Evolutionary conservation across 2,797 vertebrate genomes (phyloP).

Genomic region (Rhadinocentrus ornatus): DNA sequence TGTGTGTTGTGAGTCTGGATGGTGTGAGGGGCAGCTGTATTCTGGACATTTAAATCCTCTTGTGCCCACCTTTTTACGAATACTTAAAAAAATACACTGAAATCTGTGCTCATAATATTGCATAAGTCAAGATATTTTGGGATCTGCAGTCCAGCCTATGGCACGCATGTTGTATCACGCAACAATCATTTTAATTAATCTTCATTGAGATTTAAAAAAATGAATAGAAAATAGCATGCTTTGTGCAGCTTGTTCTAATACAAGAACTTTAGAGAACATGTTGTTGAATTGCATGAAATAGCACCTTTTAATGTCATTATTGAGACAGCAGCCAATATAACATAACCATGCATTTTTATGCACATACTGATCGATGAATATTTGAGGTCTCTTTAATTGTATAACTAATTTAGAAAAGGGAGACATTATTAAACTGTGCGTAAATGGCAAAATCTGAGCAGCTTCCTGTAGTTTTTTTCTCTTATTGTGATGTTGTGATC

Average conservation of each 20-base stretch:
- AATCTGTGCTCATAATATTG: conserved; percentile 15
- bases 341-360: conserved; percentile 25
- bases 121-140: conserved; percentile 47
- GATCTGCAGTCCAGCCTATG: conserved; percentile 6
- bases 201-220: conserved; percentile 6
- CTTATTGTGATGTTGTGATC: conserved; percentile 9
- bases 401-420: conserved; percentile 17
- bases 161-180: conserved; percentile 19
- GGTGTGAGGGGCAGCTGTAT: conserved; percentile 40
- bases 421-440: conserved; percentile 2
- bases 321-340: conserved; percentile 28
- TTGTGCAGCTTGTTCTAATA: background rate
- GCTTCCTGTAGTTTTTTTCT: conserved; percentile 1
- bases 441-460: conserved; percentile 3
- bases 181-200: conserved; percentile 40
- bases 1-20: conserved; percentile 61
- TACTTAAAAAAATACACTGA: conserved; percentile 50
- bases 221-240: conserved; percentile 9
- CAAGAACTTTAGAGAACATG: background rate
- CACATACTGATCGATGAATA: conserved; percentile 45
- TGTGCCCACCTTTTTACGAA: conserved; percentile 45
- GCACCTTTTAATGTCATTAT: conserved; percentile 21
- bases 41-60: conserved; percentile 49
- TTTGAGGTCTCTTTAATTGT: conserved; percentile 33
- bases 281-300: conserved; percentile 32